Evolutionary conservation across 2,113 vertebrate species (phyloP).

Genomic region (Phrynosoma blainvillii): DNA sequence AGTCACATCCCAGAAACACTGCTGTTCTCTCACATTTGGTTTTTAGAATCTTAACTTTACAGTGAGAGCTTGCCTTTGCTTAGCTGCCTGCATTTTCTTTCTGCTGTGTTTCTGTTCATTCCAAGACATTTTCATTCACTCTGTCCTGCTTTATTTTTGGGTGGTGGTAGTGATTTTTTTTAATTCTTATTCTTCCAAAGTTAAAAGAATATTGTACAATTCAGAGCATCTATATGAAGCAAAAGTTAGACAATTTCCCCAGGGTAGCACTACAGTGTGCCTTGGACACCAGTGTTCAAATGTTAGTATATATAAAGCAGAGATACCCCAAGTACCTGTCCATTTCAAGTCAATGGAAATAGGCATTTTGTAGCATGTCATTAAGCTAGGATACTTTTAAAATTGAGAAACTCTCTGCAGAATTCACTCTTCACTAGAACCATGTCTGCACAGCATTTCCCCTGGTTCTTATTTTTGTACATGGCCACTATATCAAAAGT

Average conservation of each 20-base stretch:
- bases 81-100: background rate
- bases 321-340: background rate
- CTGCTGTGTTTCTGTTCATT: background rate
- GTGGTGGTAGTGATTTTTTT: background rate
- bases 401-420: background rate
- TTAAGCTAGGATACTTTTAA: background rate
- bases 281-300: background rate
- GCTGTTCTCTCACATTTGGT: background rate
- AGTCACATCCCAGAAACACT: background rate
- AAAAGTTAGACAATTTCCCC: background rate
- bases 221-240: background rate
- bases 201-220: background rate
- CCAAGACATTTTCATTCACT: background rate
- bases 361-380: background rate
- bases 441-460: background rate
- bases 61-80: background rate
- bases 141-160: background rate
- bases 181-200: background rate
- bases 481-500: background rate
- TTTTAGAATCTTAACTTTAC: background rate
- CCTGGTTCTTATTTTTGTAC: background rate
- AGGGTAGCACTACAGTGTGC: background rate
- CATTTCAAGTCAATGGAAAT: background rate
- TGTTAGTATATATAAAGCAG: background rate
- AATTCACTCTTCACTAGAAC: background rate